phyloP scores from a whole-genome alignment of 53 echinoderm and acorn worm genomes.

The Arbacia lixula region DNA sequence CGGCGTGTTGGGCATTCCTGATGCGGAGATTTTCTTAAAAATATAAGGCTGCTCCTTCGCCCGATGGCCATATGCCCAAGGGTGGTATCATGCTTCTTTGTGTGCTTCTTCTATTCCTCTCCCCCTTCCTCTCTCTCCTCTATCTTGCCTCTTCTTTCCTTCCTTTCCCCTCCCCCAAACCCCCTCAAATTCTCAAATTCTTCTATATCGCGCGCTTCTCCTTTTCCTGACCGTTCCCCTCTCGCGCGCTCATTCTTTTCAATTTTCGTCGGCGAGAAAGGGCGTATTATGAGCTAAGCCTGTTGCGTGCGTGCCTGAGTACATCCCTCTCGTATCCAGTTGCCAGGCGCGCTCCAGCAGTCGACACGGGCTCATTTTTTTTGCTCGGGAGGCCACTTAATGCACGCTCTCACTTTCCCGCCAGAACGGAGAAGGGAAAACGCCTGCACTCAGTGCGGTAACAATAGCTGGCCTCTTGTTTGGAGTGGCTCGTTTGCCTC shows the following conservation, averaged over 20 bases:
- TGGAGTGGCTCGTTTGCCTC: conserved; percentile 46
- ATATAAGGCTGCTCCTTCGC: too few relatives aligned
- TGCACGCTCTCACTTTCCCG: conserved; percentile 33
- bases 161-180: neutral
- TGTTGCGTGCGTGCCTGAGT: conserved; percentile 47
- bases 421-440: neutral
- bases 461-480: conserved; percentile 51
- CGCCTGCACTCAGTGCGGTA: conserved; percentile 39
- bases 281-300: conserved; percentile 44
- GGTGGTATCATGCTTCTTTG: too few relatives aligned
- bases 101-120: neutral
- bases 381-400: conserved; percentile 36
- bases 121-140: neutral
- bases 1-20: too few relatives aligned
- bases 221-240: neutral
- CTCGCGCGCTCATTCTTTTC: conserved; percentile 21
- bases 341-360: conserved; percentile 24
- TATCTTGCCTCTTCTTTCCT: neutral
- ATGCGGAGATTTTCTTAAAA: too few relatives aligned
- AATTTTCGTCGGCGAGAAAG: conserved; percentile 28
- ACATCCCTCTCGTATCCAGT: conserved; percentile 33
- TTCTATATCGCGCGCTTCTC: neutral
- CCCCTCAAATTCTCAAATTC: neutral
- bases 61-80: too few relatives aligned
- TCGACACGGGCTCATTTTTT: conserved; percentile 24